phyloP scores from a whole-genome alignment of 1,140 invertebrate species.

The Eubasilissa regina region DNA sequence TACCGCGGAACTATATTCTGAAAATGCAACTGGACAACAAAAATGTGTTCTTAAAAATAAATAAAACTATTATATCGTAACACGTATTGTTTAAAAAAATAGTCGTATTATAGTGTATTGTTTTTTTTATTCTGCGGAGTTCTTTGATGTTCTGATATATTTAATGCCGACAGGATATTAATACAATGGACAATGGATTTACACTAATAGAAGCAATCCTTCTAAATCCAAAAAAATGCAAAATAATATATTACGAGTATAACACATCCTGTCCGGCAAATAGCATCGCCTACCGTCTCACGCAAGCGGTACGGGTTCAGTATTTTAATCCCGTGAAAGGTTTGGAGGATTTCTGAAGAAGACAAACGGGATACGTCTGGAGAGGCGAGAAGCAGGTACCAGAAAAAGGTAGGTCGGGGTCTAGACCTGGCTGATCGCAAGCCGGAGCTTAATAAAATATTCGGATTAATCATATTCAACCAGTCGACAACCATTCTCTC shows the following conservation, averaged over 20 bases:
- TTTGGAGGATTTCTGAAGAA: constrained; percentile 19
- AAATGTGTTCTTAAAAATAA: too few species aligned
- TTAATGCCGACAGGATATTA: constrained; percentile 2
- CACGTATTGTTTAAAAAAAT: neutral
- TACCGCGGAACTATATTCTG: too few species aligned
- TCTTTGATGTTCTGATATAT: neutral
- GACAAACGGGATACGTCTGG: neutral
- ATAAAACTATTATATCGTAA: too few species aligned
- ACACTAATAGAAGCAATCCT: constrained; percentile 1
- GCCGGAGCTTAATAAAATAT: too few species aligned
- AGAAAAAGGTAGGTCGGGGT: neutral
- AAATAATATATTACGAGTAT: constrained; percentile 10
- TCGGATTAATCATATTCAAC: too few species aligned
- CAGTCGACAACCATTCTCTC: too few species aligned
- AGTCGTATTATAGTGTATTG: neutral
- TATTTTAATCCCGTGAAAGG: constrained; percentile 6
- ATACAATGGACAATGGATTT: constrained; percentile 18
- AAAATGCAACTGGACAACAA: too few species aligned
- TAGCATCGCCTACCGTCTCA: neutral
- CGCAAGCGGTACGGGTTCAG: neutral
- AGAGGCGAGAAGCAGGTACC: neutral
- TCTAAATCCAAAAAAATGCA: neutral
- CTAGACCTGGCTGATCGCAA: neutral
- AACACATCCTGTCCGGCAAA: constrained; percentile 2
- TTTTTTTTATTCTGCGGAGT: neutral